Conservation (phyloP, 2,888 invertebrate species). For the Drosophila hamatofila region DNA sequence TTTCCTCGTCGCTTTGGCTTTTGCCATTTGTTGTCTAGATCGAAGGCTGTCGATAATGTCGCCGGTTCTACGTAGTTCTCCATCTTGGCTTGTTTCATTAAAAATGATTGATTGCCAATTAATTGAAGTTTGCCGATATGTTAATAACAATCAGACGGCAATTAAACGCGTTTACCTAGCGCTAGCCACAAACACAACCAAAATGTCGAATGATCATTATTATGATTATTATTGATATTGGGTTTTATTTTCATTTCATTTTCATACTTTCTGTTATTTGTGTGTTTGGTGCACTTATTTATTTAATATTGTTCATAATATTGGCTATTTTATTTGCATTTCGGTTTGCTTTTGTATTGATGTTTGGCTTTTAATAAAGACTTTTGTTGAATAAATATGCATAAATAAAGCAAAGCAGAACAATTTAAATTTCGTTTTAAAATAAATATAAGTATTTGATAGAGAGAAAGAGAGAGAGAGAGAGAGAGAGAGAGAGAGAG, state of each 20-base stretch:
- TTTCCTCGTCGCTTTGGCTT: conserved; percentile 9
- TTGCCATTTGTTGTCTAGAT: conserved; percentile 58
- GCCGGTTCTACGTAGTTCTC: conserved; percentile 42
- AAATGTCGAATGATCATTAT: not conserved
- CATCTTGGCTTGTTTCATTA: conserved; percentile 71
- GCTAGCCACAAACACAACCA: not conserved
- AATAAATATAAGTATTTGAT: conserved; percentile 8
- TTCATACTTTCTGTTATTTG: conserved; percentile 13
- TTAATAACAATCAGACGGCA: conserved; percentile 68
- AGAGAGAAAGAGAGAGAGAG: not conserved
- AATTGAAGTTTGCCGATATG: conserved; percentile 82
- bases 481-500: not conserved
- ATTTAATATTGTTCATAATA: conserved; percentile 25
- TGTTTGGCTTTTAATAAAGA: conserved; percentile 46
- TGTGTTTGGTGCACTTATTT: conserved; percentile 9
- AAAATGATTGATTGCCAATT: conserved; percentile 83
- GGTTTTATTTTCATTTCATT: not conserved
- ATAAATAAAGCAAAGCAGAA: conserved; percentile 26
- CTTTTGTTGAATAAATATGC: conserved; percentile 36
- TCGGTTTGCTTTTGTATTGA: conserved; percentile 22
- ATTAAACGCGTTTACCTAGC: conserved; percentile 53
- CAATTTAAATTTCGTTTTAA: conserved; percentile 9
- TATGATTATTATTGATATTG: conserved; percentile 9
- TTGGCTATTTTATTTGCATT: conserved; percentile 36
- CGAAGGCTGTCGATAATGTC: conserved; percentile 71